A percentile compares a stretch with the other conserved stretches of the same genome.
These are phyloP conservation scores for Trididemnum clinides DNA, from an alignment of 23 tunicate species.

Conservation along the genomic window DNA sequence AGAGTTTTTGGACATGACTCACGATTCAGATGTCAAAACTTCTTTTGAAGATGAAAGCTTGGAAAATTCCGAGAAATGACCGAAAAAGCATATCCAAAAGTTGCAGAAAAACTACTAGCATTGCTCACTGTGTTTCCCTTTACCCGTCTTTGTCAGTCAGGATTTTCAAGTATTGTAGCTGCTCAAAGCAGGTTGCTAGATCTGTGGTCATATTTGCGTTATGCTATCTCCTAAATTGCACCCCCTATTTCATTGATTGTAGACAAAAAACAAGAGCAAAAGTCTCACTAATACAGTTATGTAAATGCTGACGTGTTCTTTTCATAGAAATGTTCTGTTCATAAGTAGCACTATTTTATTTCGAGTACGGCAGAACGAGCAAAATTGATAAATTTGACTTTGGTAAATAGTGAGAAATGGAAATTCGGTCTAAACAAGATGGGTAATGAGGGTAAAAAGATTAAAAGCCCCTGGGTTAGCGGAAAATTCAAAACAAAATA, in stretches of 20 bases:
- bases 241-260: slow-evolving; percentile 40
- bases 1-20: slow-evolving; percentile 33
- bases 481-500: too few species aligned
- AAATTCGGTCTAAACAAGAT: too few species aligned
- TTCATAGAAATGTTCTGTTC: too few species aligned
- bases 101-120: slow-evolving; percentile 22
- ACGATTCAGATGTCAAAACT: slow-evolving; percentile 48
- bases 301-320: too few species aligned
- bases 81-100: slow-evolving; percentile 44
- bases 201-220: background rate
- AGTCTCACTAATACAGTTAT: too few species aligned
- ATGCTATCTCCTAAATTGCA: slow-evolving; percentile 2
- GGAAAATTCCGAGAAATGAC: slow-evolving; percentile 13
- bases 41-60: slow-evolving; percentile 32
- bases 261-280: too few species aligned
- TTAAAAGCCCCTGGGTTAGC: too few species aligned
- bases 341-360: too few species aligned
- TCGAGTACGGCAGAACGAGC: too few species aligned
- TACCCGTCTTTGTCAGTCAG: background rate
- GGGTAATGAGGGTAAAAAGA: too few species aligned
- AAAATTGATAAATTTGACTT: too few species aligned
- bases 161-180: slow-evolving; percentile 12
- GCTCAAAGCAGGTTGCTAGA: slow-evolving; percentile 2
- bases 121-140: slow-evolving; percentile 25
- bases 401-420: too few species aligned